Evolutionary conservation across 2,113 vertebrate species (phyloP), one percentile per base, ranked within the genome.

Genomic region (Ramphastos sulfuratus): DNA sequence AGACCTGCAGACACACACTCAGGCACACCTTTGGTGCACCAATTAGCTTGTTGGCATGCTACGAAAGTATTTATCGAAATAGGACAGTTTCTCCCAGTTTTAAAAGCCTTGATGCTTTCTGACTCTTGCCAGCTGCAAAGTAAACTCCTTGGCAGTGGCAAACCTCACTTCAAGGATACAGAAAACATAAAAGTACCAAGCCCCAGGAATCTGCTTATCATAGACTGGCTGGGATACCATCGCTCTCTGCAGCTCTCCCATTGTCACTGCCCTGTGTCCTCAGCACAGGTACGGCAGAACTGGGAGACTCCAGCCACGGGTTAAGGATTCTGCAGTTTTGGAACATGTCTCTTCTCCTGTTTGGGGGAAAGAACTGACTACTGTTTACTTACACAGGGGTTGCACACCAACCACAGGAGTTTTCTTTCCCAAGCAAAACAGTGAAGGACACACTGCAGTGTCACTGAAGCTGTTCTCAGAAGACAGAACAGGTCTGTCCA

Each of bases 201-300:
- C 12, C 61, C 50, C 63, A 87, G 67, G 79, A 65, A 69, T 42
- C 18, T 67, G 58, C 17, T 71, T 75, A 4, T 64, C 4, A 58
- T 17, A 37, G 14, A 31, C 83, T 7, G 17, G 54, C 30, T 10
- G 10, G 14, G 13, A 39, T 7, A 9, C 5, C 2, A 3, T 17
- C 46, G 39, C 21, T 13, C 11, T n/a, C 44, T 54, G 24, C 24
- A 37, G 9, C 11, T 78, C 27, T 59, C 50, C 50, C 1, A 9
- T 93, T 93, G 44, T 86, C 95, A 90, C 88, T 77, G 81, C 96
- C 97, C 96, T 82, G 81, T 97, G 93, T 94, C 89, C 96, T 94
- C 78, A 95, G 95, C 81, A 84, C 76, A 95, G 91, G 70, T 71
- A 58, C 93, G 92, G 89, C 85, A 94, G 71, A 96, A 96, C 93